These are phyloP conservation scores for Scaptomyza parva DNA, from an alignment of 2,888 invertebrate species.

Conservation along the genomic window DNA sequence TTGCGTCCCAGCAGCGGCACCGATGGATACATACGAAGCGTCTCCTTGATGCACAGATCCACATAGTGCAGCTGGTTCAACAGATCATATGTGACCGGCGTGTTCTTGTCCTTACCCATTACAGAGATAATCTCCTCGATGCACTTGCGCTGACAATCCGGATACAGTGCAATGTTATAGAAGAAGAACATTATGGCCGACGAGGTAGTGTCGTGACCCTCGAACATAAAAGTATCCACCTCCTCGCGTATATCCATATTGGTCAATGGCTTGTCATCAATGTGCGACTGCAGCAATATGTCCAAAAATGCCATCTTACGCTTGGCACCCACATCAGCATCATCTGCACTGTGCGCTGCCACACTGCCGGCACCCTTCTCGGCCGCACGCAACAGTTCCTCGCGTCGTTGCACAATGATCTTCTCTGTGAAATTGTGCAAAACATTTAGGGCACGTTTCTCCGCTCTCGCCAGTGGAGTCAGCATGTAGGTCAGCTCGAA, in stretches of 20 bases:
- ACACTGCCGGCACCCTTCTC: background rate
- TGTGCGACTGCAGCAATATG: conserved; percentile 87
- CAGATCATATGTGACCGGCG: conserved; percentile 80
- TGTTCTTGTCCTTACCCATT: conserved; percentile 81
- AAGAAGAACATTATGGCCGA: conserved; percentile 86
- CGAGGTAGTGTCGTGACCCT: conserved; percentile 86
- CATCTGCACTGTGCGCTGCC: conserved; percentile 39
- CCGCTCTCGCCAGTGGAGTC: conserved; percentile 87
- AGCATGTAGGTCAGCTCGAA: conserved; percentile 85
- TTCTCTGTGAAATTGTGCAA: conserved; percentile 86
- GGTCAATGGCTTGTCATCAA: conserved; percentile 87
- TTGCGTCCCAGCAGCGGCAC: conserved; percentile 83
- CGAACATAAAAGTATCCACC: conserved; percentile 91
- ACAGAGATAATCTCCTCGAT: conserved; percentile 84
- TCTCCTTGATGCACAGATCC: conserved; percentile 84
- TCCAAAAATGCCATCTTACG: conserved; percentile 89
- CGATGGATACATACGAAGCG: conserved; percentile 83
- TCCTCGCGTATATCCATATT: conserved; percentile 88
- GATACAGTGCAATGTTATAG: conserved; percentile 85
- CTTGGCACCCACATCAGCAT: conserved; percentile 86
- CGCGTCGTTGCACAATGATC: conserved; percentile 86
- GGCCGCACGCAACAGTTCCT: conserved; percentile 76
- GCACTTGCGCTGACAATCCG: conserved; percentile 85
- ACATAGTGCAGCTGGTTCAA: conserved; percentile 82
- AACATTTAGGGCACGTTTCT: conserved; percentile 85